Conservation (phyloP, 2,797 vertebrate genomes). For the Anguilla marmorata region DNA sequence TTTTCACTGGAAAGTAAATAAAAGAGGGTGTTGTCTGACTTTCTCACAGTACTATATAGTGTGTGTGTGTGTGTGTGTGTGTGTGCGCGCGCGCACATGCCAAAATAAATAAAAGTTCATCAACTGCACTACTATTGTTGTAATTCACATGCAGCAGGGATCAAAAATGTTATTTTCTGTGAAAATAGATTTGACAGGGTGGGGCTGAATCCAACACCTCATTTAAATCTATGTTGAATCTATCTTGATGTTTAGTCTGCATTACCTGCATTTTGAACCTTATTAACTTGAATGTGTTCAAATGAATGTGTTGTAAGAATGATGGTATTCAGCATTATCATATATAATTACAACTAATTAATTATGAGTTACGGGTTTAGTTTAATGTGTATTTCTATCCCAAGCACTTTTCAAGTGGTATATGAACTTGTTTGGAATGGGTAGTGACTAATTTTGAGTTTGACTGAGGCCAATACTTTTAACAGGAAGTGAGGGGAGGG, state of each 20-base stretch:
- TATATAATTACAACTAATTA: neutral
- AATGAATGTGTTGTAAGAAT: neutral
- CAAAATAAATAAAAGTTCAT: neutral
- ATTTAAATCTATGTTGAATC: neutral
- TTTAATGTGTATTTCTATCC: neutral
- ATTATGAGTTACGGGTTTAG: neutral
- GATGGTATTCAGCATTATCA: neutral
- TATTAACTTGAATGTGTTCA: neutral
- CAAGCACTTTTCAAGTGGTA: neutral
- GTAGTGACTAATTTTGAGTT: neutral
- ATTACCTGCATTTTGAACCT: neutral
- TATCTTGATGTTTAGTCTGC: neutral
- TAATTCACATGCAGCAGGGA: neutral
- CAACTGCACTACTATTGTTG: neutral
- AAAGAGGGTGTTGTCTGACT: too few species aligned
- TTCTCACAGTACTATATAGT: too few species aligned
- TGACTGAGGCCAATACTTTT: neutral
- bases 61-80: constrained; percentile 42
- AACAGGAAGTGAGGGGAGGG: neutral
- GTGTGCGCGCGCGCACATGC: constrained; percentile 43
- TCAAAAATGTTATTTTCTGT: neutral
- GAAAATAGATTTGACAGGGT: neutral
- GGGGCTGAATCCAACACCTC: neutral
- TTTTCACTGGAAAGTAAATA: too few species aligned
- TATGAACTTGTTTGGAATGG: neutral